Base-by-base conservation (phyloP, 1,140 invertebrate genomes). In the Thalassaphorura encarpata region DNA sequence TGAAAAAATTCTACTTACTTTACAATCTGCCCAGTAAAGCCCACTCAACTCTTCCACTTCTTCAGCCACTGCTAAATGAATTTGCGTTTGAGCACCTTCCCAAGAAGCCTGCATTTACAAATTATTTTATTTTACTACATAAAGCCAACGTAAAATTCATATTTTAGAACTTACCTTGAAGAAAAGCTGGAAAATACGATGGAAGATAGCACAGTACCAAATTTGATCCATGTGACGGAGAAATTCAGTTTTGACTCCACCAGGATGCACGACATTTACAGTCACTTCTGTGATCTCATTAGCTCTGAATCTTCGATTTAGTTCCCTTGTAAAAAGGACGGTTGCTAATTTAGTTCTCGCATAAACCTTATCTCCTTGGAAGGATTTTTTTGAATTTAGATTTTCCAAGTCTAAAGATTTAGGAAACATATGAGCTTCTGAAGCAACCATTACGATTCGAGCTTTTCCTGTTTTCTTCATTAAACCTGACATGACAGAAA, bases 311-410 rank as follows among this genome's bases (percentile, higher is more conserved):
- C 83, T 76, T 59, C 81, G 77, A 0, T 87, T 83, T 54, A 94
- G 68, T 71, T 93, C 89, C 43, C 79, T 75, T 0, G 85, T 84
- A 69, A 92, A 92, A 19, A 85, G 80, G 51, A 95, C 84, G 64
- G 91, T 89, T 1, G 86, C 87, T 64, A 88, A 84, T 70, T 95
- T 94, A 0, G 87, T 88, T 1, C 82, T 81, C 62, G 86, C 87
- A 63, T 89, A 89, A 3, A 86, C 67, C 59, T 84, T 86, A 0
- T 74, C 77, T 3, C 77, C 80, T 0, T 85, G 79, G 28, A 81
- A 73, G 0, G 75, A 74, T 4, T 76, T 75, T 3, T 79, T 73
- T 21, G 84, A 85, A 67, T 88, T 88, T 1, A 87, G 70, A 61
- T 89, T 89, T 16, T 84, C 76, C 29, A 88, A 67, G 67, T 92